Conservation (phyloP, 37 sponge, comb jelly and placozoan species). For the Eunapius fragilis region DNA sequence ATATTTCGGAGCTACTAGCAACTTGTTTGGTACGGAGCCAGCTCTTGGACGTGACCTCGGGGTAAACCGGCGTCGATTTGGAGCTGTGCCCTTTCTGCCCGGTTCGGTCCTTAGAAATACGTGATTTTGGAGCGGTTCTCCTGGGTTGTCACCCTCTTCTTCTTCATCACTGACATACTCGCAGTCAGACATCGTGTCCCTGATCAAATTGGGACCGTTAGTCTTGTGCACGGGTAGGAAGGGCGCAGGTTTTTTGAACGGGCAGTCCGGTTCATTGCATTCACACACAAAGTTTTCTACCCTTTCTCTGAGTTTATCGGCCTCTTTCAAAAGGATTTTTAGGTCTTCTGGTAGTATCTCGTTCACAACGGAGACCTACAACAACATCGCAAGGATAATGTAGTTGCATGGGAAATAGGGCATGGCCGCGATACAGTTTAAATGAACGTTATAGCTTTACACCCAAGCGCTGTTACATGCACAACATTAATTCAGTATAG, state of each 20-base stretch:
- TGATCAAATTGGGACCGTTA: background rate
- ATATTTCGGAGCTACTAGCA: background rate
- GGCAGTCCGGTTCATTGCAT: slow-evolving; percentile 41
- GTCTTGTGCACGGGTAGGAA: background rate
- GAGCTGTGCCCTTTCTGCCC: background rate
- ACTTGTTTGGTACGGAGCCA: background rate
- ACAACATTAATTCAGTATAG: too few species aligned
- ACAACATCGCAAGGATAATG: too few species aligned
- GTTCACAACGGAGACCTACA: background rate
- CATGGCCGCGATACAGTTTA: too few species aligned
- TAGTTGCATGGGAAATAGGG: too few species aligned
- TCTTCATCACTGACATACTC: background rate
- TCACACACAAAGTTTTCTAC: slow-evolving; percentile 14
- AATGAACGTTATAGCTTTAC: too few species aligned
- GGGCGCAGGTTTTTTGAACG: slow-evolving; percentile 7
- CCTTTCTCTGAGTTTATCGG: slow-evolving; percentile 2
- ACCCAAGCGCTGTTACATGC: too few species aligned
- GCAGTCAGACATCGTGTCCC: background rate
- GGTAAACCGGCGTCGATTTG: background rate
- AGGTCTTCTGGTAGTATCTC: background rate
- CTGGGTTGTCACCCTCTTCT: background rate
- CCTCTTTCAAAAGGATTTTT: slow-evolving; percentile 21
- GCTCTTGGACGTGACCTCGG: background rate
- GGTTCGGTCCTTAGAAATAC: background rate
- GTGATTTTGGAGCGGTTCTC: background rate